Evolutionary conservation across 1,140 invertebrate species (phyloP), one percentile per base, ranked within the genome.

Genomic region (Oscheius sp.): DNA sequence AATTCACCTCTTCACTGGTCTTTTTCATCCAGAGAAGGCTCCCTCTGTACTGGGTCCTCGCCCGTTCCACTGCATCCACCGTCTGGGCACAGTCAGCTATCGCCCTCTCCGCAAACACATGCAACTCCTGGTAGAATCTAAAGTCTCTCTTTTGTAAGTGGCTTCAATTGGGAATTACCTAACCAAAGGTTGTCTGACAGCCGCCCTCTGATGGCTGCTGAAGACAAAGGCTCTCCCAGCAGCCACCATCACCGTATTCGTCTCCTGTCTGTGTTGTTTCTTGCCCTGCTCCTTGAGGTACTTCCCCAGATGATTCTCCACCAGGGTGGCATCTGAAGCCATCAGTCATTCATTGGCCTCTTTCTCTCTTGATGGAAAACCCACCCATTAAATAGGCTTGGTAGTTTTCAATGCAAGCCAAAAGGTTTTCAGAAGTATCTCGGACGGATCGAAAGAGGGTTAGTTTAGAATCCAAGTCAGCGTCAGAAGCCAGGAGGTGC

Each of bases 21-120:
- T 96, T 93, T 87, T 99, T 99, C 95, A 99, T 99, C 96, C 97
- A 99, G 81, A 93, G 91, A 1, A 99, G 87, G 0, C 94, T 92
- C 0, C 94, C 95, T 66, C 89, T 79, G 85, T 99, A 99, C 79
- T 97, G 94, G n/a, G 93, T 96, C 67, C 97, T 88, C 1, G 91
- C 89, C 83, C 92, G 92, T 85, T 99, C 95, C 93, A 98, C 97
- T 64, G 91, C 90, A 52, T 91, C 89, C 0, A 98, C 91, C 4
- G 94, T 99, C 49, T 90, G 87, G 18, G 91, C 86, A 28, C 95
- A 97, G 85, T 99, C 97, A 55, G 91, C 91, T 0, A 99, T 91
- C 0, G 95, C 96, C 75, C 94, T 88, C 75, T 91, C 91, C 78
- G 93, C 88, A 86, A 99, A 99, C 18, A 96, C 97, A 85, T 98